Conservation (phyloP, 2,113 vertebrate species). For the Setophaga coronata region DNA sequence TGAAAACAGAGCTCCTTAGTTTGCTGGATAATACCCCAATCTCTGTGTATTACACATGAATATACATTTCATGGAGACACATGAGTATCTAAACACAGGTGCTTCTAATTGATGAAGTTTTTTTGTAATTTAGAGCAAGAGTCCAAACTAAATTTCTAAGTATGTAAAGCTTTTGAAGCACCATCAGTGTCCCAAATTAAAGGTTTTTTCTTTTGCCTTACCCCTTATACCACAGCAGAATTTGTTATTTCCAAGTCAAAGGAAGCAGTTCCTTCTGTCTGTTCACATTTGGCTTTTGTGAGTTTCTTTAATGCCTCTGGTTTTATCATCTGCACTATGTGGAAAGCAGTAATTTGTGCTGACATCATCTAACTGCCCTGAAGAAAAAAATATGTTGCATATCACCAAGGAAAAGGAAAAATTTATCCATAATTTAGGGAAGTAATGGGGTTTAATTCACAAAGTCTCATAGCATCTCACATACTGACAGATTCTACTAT, state of each 20-base stretch:
- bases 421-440: conserved; percentile 34
- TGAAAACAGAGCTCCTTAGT: neutral
- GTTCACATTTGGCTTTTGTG: neutral
- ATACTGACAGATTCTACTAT: neutral
- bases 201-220: neutral
- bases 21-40: neutral
- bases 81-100: neutral
- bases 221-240: neutral
- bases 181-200: neutral
- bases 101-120: rapidly evolving
- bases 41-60: neutral
- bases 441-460: conserved; percentile 31
- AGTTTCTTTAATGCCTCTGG: conserved; percentile 21
- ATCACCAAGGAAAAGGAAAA: neutral
- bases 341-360: conserved; percentile 47
- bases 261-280: conserved; percentile 27
- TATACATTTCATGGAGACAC: neutral
- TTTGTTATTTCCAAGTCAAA: conserved; percentile 36
- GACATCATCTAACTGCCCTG: conserved; percentile 50
- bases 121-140: neutral
- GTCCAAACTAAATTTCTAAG: neutral
- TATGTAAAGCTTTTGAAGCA: neutral
- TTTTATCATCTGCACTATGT: neutral
- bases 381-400: conserved; percentile 40
- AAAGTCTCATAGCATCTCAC: neutral